Conservation (phyloP, 2,888 invertebrate genomes). For the Rhingia campestris region DNA sequence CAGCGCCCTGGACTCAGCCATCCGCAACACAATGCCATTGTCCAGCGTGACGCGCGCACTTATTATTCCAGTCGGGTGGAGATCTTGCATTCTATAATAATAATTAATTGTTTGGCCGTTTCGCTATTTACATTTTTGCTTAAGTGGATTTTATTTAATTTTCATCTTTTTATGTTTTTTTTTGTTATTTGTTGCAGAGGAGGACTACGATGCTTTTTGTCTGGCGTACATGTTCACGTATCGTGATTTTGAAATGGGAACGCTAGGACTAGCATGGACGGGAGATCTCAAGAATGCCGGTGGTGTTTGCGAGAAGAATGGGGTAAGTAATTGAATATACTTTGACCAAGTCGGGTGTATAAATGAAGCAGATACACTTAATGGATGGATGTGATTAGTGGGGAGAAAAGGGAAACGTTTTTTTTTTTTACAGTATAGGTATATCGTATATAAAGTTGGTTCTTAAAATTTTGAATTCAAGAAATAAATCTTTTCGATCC, state of each 20-base stretch:
- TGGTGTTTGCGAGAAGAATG: slow-evolving; percentile 98
- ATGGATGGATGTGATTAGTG: not conserved
- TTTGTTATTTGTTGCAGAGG: slow-evolving; percentile 88
- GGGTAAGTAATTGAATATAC: slow-evolving; percentile 85
- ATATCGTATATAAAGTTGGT: too few species aligned
- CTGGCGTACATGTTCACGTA: slow-evolving; percentile 99
- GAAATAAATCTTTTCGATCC: too few species aligned
- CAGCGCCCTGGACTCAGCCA: slow-evolving; percentile 25
- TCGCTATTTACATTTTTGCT: slow-evolving; percentile 43
- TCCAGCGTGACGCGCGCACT: slow-evolving; percentile 53
- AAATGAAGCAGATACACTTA: not conserved
- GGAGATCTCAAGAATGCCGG: slow-evolving; percentile 97
- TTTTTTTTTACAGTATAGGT: too few species aligned
- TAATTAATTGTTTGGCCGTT: slow-evolving; percentile 34
- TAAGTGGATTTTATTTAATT: not conserved
- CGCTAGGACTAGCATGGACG: slow-evolving; percentile 98
- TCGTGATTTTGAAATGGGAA: slow-evolving; percentile 97
- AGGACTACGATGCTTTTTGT: slow-evolving; percentile 99
- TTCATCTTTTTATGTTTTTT: slow-evolving; percentile 71
- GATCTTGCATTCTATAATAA: slow-evolving; percentile 24
- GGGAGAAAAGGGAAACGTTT: too few species aligned
- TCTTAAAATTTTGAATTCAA: too few species aligned
- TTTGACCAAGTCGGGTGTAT: not conserved
- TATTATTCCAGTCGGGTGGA: slow-evolving; percentile 56
- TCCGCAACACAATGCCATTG: slow-evolving; percentile 51